These are phyloP conservation scores for Kryphioiulus occultus DNA, from an alignment of 2,888 invertebrate species.

Conservation along the genomic window DNA sequence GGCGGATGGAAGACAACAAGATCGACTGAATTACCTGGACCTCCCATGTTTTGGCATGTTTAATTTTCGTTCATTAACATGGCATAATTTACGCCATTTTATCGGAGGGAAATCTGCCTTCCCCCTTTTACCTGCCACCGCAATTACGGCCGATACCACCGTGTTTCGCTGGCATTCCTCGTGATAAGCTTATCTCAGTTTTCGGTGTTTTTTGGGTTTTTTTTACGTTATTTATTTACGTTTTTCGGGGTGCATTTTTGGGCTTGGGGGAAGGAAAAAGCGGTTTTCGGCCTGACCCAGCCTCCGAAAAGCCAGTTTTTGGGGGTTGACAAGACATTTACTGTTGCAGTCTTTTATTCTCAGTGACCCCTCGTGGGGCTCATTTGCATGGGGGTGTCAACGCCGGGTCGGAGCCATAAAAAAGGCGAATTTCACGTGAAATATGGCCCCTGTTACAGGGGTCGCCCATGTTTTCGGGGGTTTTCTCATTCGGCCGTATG, in stretches of 20 bases:
- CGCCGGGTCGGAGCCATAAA: background rate
- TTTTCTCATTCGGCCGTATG: background rate
- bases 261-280: background rate
- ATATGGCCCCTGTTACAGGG: background rate
- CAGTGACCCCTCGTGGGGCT: background rate
- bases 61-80: background rate
- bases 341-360: background rate
- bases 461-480: background rate
- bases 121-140: constrained; percentile 17
- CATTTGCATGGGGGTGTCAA: constrained; percentile 17
- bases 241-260: background rate
- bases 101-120: background rate
- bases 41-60: constrained; percentile 31
- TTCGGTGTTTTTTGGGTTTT: background rate
- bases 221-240: background rate
- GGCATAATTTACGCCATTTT: background rate
- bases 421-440: background rate
- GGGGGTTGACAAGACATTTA: background rate
- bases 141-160: constrained; percentile 18
- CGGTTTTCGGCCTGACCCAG: too few species aligned
- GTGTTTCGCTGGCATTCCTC: background rate
- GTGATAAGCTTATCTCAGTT: background rate
- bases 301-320: background rate
- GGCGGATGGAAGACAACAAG: too few species aligned
- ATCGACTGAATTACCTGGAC: background rate